Base-by-base conservation (phyloP, 2,888 invertebrate genomes). In the Harmothoe impar region DNA sequence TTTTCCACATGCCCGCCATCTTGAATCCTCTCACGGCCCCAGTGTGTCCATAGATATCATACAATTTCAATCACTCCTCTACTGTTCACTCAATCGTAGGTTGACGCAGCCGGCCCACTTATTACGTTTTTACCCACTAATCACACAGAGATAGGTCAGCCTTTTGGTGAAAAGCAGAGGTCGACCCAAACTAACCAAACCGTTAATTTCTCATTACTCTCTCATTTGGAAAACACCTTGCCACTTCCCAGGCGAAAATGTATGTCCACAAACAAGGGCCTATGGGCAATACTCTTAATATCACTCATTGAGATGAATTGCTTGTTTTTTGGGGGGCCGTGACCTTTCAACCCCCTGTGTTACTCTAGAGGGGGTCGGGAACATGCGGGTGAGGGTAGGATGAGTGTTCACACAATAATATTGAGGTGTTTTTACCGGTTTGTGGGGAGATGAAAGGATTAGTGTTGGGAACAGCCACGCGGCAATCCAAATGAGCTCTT, bases 181-280 rank as follows among this genome's bases (percentile, higher is more conserved):
- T 52, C 54, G 54, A n/a, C 86, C 86, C 86, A 54, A 29, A 54
- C 20, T 29, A 12, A 29, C 54, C 25, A 86, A 25, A 54, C 33
- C 52, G 54, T 86, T 54, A 52, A 54, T 86, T 86, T 86, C 86
- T 54, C 86, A 86, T 86, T 86, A 86, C 52, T n/a, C 52, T 54
- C 86, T 54, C 86, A 52, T 56, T 86, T 54, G 29, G 56, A 20
- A 29, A 52, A 86, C 86, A 86, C 86, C 86, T 86, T 86, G 86
- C 51, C 3, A 1, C 54, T 86, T 86, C 86, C 86, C 86, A 86
- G 51, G 81, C 81, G 29, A 56, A 10, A 29, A 54, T 84, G n/a
- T 86, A 54, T 86, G 84, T 52, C 35, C 7, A 81, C 81, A 81
- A 81, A 81, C n/a, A 81, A 20, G 25, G 23, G 5, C 43, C 33